These are phyloP conservation scores for Acanthosepion esculentum DNA, from an alignment of 2,888 invertebrate genomes.

Conservation along the genomic window DNA sequence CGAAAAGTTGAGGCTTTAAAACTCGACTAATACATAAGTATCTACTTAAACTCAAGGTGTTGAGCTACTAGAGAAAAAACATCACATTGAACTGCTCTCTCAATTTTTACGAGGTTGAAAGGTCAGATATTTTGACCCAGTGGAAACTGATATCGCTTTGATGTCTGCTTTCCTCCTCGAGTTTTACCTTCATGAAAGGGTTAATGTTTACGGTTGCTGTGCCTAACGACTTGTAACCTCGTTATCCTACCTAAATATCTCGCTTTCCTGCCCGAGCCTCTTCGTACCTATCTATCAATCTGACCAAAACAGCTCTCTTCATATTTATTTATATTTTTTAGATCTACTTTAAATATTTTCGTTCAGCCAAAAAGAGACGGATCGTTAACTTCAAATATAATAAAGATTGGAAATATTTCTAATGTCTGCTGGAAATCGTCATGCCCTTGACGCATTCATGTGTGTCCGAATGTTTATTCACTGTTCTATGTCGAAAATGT, in stretches of 20 bases:
- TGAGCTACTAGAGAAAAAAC: background rate
- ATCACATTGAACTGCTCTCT: background rate
- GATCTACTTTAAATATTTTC: background rate
- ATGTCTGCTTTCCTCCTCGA: background rate
- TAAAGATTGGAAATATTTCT: background rate
- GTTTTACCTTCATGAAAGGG: background rate
- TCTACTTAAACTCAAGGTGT: background rate
- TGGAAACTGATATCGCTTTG: conserved; percentile 21
- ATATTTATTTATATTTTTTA: background rate
- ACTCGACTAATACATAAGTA: too few relatives aligned
- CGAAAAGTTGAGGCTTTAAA: too few relatives aligned
- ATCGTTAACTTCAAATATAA: conserved; percentile 21
- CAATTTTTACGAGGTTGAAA: background rate
- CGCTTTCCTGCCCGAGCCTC: background rate
- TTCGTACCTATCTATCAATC: background rate
- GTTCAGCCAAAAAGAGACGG: background rate
- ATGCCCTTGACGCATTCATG: background rate
- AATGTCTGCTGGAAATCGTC: background rate
- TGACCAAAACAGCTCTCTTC: background rate
- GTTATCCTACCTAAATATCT: conserved; percentile 8
- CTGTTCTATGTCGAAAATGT: too few relatives aligned
- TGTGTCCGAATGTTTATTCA: background rate
- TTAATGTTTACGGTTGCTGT: conserved; percentile 17
- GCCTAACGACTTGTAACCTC: conserved; percentile 33
- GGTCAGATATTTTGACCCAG: background rate